Percentiles rank a stretch among this genome's conserved stretches.
phyloP scores from a whole-genome alignment of 2,888 invertebrate genomes.

The Tipula vernalis region DNA sequence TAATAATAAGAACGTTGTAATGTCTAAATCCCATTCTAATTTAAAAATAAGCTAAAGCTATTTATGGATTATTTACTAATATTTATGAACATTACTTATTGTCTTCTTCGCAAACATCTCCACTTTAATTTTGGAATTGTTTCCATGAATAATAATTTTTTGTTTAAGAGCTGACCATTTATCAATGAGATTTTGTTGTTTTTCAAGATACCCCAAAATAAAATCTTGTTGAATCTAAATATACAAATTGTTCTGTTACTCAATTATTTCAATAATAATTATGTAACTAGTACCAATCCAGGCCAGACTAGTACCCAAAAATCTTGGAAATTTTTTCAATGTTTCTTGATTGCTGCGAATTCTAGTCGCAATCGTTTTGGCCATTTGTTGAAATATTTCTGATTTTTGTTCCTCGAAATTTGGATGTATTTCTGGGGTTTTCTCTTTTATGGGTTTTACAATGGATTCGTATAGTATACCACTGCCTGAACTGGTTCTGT shows the following conservation, averaged over 20 bases:
- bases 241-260: neutral
- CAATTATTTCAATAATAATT: neutral
- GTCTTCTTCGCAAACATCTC: neutral
- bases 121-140: neutral
- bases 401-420: neutral
- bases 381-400: neutral
- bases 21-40: neutral
- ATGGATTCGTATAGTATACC: neutral
- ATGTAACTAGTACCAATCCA: neutral
- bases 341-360: neutral
- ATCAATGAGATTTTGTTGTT: neutral
- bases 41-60: neutral
- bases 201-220: neutral
- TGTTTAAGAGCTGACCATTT: neutral
- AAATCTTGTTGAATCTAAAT: neutral
- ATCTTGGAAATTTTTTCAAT: neutral
- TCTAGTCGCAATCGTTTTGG: neutral
- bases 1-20: neutral
- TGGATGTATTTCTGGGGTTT: neutral
- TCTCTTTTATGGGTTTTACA: neutral
- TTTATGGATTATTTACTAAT: too few species aligned
- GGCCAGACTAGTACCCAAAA: neutral
- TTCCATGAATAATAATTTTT: neutral
- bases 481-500: neutral
- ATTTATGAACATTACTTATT: neutral